Base-by-base conservation (phyloP, 2,797 vertebrate species). In the Numenius phaeopus region DNA sequence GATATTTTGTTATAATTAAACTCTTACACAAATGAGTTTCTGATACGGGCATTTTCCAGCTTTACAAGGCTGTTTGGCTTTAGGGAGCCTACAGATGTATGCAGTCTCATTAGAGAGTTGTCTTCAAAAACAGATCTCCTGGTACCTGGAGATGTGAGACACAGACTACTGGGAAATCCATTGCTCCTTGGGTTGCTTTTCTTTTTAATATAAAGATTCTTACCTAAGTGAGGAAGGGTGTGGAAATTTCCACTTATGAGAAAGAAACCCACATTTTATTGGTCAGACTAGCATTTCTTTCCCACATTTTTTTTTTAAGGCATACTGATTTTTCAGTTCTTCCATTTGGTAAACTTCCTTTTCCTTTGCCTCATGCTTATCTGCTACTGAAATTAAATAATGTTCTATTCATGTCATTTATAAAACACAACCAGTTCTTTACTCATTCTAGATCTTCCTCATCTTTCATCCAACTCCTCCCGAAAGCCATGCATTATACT, bases 241-340 rank as follows among this genome's bases (percentile, higher is more conserved):
- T 91, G 32, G 50, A 82, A 92, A 49, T 15, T 6, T 70, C 77
- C 55, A 92, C 64, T 86, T 87, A 80, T 93, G 27, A 97, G 96
- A 93, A 75, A 87, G 57, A 77, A 61, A 87, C 83, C 73, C 61
- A 84, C 42, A 61, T 94, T 96, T 92, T 91, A 39, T 92, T 95
- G 89, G 94, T 97, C 90, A 95, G 92, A 93, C 78, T 96, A 96
- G 85, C 85, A 87, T 94, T 94, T 96, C 87, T 91, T 96, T 91
- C 64, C 70, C 72, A 55, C 14, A 12, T 46, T 54, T 58, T 54
- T 82, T 82, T 69, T 66, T 69, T 24, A 66, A 95, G 77, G 62
- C 58, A 70, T 5, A 3, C n/a, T 77, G 37, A 39, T 71, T 61
- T 61, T 92, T 76, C 39, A 49, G 49, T 84, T 37, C 42, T 90